These are phyloP conservation scores for Trinorchestia longiramus DNA, from an alignment of 1,140 invertebrate species.

Conservation along the genomic window DNA sequence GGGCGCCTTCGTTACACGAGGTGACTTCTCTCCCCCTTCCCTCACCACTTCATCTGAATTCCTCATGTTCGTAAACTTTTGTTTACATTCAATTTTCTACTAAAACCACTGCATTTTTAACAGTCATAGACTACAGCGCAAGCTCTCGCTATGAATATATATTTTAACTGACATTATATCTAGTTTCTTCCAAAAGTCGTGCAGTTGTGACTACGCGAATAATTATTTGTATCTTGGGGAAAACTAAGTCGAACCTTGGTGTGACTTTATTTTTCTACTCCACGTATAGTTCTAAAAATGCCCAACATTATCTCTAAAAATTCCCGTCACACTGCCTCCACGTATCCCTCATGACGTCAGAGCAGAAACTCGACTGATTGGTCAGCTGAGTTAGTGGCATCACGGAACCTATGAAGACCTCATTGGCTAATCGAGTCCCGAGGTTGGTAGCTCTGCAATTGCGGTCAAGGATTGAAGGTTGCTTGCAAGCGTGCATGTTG, in stretches of 20 bases:
- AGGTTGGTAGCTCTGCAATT: background rate
- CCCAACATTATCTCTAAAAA: background rate
- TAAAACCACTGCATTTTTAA: background rate
- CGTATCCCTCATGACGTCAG: background rate
- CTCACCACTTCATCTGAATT: background rate
- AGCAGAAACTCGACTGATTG: background rate
- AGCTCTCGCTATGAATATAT: background rate
- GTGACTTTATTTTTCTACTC: background rate
- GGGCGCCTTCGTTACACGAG: background rate
- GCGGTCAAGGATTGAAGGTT: background rate
- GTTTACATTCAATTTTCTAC: background rate
- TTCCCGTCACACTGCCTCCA: background rate
- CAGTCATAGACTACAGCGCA: background rate
- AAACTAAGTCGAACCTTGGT: background rate
- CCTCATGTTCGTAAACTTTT: background rate
- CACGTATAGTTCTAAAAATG: background rate
- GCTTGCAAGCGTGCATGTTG: background rate
- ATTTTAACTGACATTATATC: background rate
- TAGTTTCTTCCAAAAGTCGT: background rate
- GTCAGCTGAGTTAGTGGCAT: background rate
- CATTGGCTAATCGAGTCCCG: background rate
- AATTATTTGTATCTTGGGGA: background rate
- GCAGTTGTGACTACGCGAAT: background rate
- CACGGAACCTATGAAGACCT: background rate
- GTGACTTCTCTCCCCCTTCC: background rate